Evolutionary conservation across 2,797 vertebrate genomes (phyloP).

Genomic region (Peromyscus melanophrys): DNA sequence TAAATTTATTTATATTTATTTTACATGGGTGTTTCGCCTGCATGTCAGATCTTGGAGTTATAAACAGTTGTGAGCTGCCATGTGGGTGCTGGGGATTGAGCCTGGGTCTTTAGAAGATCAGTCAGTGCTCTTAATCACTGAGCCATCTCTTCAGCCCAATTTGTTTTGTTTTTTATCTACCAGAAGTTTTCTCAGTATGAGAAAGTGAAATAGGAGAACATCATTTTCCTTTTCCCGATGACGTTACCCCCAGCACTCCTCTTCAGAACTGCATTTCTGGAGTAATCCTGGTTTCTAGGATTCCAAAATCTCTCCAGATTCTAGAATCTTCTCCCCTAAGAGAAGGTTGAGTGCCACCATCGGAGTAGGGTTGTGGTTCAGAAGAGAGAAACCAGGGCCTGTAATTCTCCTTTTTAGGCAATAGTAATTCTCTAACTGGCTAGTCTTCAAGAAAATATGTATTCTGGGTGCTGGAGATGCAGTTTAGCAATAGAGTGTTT

Average conservation of each 20-base stretch:
- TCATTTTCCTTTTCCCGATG: slow-evolving; percentile 31
- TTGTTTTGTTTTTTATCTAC: background rate
- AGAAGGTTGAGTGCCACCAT: background rate
- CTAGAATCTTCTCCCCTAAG: background rate
- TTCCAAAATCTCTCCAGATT: background rate
- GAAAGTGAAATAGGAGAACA: background rate
- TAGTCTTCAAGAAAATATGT: slow-evolving; percentile 38
- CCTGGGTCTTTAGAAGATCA: background rate
- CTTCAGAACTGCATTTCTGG: background rate
- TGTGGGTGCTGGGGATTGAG: background rate
- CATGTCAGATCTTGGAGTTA: background rate
- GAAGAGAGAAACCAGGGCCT: slow-evolving; percentile 10
- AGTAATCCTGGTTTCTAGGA: slow-evolving; percentile 25
- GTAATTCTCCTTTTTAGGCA: background rate
- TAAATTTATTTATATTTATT: background rate
- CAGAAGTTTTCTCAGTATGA: slow-evolving; percentile 19
- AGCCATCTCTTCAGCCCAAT: background rate
- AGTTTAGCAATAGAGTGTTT: background rate
- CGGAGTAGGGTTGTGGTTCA: background rate
- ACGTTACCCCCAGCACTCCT: background rate
- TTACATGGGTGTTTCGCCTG: background rate
- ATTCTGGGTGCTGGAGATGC: background rate
- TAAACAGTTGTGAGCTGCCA: background rate
- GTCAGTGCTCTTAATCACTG: background rate
- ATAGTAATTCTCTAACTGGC: slow-evolving; percentile 10